Evolutionary conservation across 1,140 invertebrate genomes (phyloP).

Genomic region (Ruditapes philippinarum): DNA sequence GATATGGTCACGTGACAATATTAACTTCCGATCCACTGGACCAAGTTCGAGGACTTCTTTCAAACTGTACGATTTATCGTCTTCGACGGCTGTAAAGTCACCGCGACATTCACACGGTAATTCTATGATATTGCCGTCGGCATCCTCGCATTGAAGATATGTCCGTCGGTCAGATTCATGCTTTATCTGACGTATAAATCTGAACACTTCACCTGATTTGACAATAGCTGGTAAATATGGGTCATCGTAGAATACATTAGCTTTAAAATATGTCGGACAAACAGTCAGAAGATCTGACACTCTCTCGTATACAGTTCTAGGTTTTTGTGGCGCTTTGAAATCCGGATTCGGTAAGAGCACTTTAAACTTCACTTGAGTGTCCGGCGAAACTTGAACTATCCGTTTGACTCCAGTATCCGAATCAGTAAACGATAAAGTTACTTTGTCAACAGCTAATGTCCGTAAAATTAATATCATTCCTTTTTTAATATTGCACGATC

Average conservation of each 20-base stretch:
- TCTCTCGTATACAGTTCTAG: conserved; percentile 23
- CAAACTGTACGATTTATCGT: conserved; percentile 54
- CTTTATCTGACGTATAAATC: conserved; percentile 48
- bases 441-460: conserved; percentile 61
- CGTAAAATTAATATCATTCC: conserved; percentile 64
- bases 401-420: conserved; percentile 46
- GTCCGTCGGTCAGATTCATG: conserved; percentile 10
- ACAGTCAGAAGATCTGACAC: conserved; percentile 57
- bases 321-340: conserved; percentile 35
- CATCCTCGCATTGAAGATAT: conserved; percentile 61
- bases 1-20: conserved; percentile 48
- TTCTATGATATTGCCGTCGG: conserved; percentile 52
- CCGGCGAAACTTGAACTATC: conserved; percentile 51
- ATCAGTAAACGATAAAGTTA: conserved; percentile 63
- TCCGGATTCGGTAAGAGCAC: conserved; percentile 54
- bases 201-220: conserved; percentile 59
- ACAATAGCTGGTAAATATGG: conserved; percentile 64
- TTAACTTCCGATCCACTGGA: conserved; percentile 49
- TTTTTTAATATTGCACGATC: conserved; percentile 64
- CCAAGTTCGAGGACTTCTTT: conserved; percentile 59
- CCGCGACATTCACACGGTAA: conserved; percentile 59
- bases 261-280: conserved; percentile 64
- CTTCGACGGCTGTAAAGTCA: conserved; percentile 55
- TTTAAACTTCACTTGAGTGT: conserved; percentile 60
- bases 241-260: conserved; percentile 57